These are phyloP conservation scores for Cylloceria caligata DNA, from an alignment of 2,888 invertebrate species.

Conservation along the genomic window DNA sequence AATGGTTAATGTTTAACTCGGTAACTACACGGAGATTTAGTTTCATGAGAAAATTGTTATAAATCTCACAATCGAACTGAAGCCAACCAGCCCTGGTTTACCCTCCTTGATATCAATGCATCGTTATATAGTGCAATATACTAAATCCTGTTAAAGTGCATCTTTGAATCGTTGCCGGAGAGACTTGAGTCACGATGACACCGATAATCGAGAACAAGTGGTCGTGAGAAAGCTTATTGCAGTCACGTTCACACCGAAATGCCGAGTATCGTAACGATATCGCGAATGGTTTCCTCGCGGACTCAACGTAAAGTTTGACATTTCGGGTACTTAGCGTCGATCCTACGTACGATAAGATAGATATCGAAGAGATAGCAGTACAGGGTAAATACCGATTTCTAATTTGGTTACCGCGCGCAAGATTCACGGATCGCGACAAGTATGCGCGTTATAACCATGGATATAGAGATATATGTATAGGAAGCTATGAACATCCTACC, in stretches of 20 bases:
- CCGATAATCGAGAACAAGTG: slow-evolving; percentile 23
- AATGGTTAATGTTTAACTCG: too few species aligned
- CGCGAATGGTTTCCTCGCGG: slow-evolving; percentile 27
- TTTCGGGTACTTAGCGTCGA: slow-evolving; percentile 49
- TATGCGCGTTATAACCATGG: slow-evolving; percentile 47
- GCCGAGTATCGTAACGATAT: slow-evolving; percentile 10
- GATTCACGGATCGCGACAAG: slow-evolving; percentile 52
- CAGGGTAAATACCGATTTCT: slow-evolving; percentile 11
- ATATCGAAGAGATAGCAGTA: slow-evolving; percentile 50
- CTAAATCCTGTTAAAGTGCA: slow-evolving; percentile 30
- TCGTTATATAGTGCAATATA: slow-evolving; percentile 11
- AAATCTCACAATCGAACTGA: not conserved
- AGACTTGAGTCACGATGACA: slow-evolving; percentile 46
- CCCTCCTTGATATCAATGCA: not conserved
- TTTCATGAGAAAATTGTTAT: not conserved
- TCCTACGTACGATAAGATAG: slow-evolving; percentile 46
- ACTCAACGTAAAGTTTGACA: slow-evolving; percentile 36
- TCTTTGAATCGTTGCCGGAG: slow-evolving; percentile 41
- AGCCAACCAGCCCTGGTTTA: not conserved
- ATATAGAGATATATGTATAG: slow-evolving; percentile 6
- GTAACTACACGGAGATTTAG: not conserved
- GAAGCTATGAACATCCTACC: slow-evolving; percentile 22
- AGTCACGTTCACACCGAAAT: slow-evolving; percentile 45
- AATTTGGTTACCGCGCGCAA: slow-evolving; percentile 23
- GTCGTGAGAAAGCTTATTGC: slow-evolving; percentile 31